Evolutionary conservation across 2,797 vertebrate genomes (phyloP).

Genomic region (Coregonus ussuriensis): DNA sequence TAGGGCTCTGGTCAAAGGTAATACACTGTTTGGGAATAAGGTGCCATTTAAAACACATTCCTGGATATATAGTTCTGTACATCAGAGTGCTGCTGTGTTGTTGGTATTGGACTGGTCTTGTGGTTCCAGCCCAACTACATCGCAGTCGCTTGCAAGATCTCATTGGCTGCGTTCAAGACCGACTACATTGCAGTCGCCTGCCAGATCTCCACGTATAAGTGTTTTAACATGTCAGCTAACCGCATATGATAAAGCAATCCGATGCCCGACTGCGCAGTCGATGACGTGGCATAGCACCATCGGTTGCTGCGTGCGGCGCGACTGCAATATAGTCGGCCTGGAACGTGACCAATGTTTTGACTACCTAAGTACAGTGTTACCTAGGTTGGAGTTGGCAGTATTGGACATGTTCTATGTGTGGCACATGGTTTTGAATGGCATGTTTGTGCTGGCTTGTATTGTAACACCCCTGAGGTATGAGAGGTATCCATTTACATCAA

Average conservation of each 20-base stretch:
- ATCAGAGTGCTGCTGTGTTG: slow-evolving; percentile 25
- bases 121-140: neutral
- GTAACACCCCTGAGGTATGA: slow-evolving; percentile 73
- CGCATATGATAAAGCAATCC: neutral
- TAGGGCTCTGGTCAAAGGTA: neutral
- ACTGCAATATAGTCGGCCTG: neutral
- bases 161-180: too few relatives aligned
- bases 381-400: slow-evolving; percentile 67
- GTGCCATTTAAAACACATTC: neutral
- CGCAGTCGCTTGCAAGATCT: too few relatives aligned
- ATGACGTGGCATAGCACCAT: neutral
- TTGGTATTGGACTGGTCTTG: slow-evolving; percentile 61
- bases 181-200: too few relatives aligned
- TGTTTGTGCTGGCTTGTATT: slow-evolving; percentile 76
- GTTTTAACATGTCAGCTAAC: neutral
- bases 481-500: slow-evolving; percentile 66
- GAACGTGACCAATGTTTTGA: slow-evolving; percentile 19
- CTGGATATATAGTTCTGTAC: slow-evolving; percentile 33
- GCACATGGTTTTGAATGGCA: slow-evolving; percentile 59
- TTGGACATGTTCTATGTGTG: slow-evolving; percentile 62
- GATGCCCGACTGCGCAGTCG: neutral
- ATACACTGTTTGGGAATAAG: neutral
- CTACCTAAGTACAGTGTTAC: slow-evolving; percentile 48
- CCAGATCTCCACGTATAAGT: slow-evolving; percentile 16
- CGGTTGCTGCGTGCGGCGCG: neutral